phyloP scores from a whole-genome alignment of 1,140 invertebrate species.

The Monomorium pharaonis region DNA sequence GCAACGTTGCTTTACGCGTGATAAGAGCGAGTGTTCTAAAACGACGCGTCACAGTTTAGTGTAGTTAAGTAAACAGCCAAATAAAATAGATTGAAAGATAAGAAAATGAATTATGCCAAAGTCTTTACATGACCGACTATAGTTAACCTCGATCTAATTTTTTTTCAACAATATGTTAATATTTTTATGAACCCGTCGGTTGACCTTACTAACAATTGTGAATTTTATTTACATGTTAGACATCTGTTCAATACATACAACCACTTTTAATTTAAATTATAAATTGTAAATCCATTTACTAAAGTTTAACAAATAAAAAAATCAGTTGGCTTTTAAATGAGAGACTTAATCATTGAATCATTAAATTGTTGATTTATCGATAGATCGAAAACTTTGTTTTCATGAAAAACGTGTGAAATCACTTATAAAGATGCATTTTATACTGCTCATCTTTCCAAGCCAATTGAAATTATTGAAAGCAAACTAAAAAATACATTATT shows the following conservation, averaged over 20 bases:
- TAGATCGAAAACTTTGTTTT: not conserved
- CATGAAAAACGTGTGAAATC: not conserved
- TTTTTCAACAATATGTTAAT: constrained; percentile 35
- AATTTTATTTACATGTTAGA: not conserved
- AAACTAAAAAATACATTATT: not conserved
- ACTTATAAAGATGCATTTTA: constrained; percentile 16
- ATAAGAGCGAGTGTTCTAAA: not conserved
- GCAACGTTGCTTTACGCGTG: not conserved
- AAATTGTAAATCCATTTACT: not conserved
- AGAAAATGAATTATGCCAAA: constrained; percentile 33
- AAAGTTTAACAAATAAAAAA: not conserved
- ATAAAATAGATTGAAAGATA: not conserved
- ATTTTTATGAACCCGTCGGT: constrained; percentile 22
- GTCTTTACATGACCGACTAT: constrained; percentile 12
- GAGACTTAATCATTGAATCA: not conserved
- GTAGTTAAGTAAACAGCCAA: not conserved
- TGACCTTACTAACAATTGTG: not conserved
- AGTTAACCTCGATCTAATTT: constrained; percentile 42
- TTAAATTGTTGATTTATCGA: not conserved
- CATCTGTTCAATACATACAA: not conserved
- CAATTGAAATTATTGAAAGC: not conserved
- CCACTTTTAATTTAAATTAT: too few species aligned
- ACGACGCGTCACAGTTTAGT: not conserved
- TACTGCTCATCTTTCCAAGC: not conserved
- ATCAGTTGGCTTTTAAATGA: not conserved